Base-by-base conservation (phyloP, 2,888 invertebrate species). In the Boloria euphrosyne region DNA sequence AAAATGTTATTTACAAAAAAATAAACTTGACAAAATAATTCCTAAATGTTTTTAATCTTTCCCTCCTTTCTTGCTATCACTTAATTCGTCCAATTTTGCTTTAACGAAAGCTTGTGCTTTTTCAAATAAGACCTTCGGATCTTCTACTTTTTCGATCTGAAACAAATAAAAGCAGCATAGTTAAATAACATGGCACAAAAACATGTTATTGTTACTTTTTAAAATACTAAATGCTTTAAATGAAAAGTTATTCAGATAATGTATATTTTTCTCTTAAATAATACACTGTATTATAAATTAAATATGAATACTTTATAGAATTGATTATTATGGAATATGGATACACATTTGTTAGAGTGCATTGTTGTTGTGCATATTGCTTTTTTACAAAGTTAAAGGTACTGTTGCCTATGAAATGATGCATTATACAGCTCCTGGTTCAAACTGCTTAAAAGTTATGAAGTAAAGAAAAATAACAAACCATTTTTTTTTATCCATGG, bases 61-160 rank as follows among this genome's bases (percentile, higher is more conserved):
- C 53, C 62, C 65, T 27, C 86, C 76, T 86, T 89, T 85, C 92
- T 94, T 83, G 81, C 93, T 77, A 72, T 78, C 74, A 70, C 76
- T 77, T 38, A 74, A 68, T 79, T 83, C 92, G 52, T 77, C 79
- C 66, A 90, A 82, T 89, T 96, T 95, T 70, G 93, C 93, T 72
- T 97, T 96, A 22, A 96, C 84, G 81, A 93, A 95, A 62, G 94
- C 94, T 83, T 95, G 95, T 52, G 96, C 83, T 84, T 95, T 95
- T 71, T 95, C 94, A 78, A 95, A 87, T 75, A 97, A 80, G 74
- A 94, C 95, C 68, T 91, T 86, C 4, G 98, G 98, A 75, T 97
- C 96, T 86, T 97, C 97, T 5, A 98, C 96, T 82, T 95, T 94
- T 7, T 97, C 97, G 72, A 97, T 93, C 97, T 98, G 87, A 65